Conservation (phyloP, 2,113 vertebrate species). For the Origma solitaria region DNA sequence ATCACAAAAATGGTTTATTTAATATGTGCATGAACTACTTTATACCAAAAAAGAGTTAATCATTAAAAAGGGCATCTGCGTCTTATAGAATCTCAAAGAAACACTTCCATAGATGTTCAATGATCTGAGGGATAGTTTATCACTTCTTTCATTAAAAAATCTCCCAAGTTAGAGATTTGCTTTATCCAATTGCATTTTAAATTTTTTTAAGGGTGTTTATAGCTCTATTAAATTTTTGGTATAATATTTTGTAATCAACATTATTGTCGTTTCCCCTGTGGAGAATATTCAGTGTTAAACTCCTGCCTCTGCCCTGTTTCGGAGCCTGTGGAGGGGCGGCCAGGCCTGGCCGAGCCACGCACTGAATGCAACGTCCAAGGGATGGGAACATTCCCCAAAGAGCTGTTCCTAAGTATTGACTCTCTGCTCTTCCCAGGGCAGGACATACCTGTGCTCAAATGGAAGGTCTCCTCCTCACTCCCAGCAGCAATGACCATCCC, state of each 20-base stretch:
- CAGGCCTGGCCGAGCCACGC: background rate
- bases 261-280: background rate
- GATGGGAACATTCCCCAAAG: background rate
- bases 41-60: background rate
- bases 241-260: background rate
- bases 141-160: background rate
- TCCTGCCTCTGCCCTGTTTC: background rate
- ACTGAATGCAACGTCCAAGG: background rate
- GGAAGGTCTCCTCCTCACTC: background rate
- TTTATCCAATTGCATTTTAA: background rate
- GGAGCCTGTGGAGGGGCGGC: background rate
- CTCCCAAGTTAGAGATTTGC: background rate
- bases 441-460: rapidly evolving
- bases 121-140: background rate
- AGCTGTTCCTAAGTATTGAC: background rate
- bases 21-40: background rate
- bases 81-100: background rate
- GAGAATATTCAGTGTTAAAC: background rate
- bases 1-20: background rate
- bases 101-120: background rate
- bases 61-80: background rate
- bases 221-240: background rate
- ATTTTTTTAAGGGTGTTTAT: background rate
- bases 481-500: background rate
- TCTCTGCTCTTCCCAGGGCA: background rate